Conservation (phyloP, 2,113 vertebrate genomes). For the Phoxinus phoxinus region DNA sequence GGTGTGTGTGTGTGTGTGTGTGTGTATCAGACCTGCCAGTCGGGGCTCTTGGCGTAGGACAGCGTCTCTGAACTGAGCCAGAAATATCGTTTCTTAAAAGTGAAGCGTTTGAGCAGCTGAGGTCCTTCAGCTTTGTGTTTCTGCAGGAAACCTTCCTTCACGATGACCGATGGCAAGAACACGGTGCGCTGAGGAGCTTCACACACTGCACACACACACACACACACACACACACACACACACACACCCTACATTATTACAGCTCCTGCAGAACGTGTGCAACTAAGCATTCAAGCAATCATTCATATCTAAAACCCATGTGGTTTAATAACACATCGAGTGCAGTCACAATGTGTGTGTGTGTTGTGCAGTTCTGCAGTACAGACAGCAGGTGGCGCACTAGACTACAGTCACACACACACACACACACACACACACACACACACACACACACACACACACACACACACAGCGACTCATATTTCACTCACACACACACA, state of each 20-base stretch:
- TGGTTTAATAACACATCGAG: background rate
- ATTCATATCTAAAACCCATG: background rate
- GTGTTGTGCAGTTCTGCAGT: background rate
- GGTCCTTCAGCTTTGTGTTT: conserved; percentile 77
- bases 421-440: background rate
- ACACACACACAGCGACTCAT: background rate
- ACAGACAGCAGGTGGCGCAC: conserved; percentile 68
- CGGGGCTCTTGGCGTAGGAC: conserved; percentile 81
- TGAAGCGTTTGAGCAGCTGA: conserved; percentile 81
- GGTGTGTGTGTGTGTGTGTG: background rate
- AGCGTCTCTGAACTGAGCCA: conserved; percentile 85
- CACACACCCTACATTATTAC: background rate
- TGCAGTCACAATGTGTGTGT: background rate
- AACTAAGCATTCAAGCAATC: too few relatives aligned
- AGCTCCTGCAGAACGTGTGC: too few relatives aligned
- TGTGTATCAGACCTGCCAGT: conserved; percentile 80
- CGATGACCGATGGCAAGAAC: conserved; percentile 75
- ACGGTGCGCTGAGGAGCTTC: conserved; percentile 69
- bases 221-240: background rate
- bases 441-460: background rate
- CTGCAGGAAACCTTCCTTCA: conserved; percentile 88
- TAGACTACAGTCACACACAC: background rate
- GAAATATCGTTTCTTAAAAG: conserved; percentile 93
- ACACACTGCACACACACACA: conserved; percentile 60
- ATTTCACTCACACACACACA: background rate